Conservation (phyloP, 2,888 invertebrate species). For the Agapostemon virescens region DNA sequence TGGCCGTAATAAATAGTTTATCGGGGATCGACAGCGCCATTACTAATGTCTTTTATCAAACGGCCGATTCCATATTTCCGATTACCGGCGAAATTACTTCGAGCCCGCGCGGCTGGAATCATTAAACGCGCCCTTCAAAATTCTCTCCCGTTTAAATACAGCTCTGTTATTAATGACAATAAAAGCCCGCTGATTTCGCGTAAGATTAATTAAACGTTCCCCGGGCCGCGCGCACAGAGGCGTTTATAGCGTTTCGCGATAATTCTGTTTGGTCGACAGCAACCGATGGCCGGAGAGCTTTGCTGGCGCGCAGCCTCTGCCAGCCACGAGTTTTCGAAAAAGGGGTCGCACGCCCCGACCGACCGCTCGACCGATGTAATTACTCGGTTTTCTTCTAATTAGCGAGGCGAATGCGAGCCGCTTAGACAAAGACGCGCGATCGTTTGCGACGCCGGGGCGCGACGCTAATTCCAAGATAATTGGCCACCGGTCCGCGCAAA, state of each 20-base stretch:
- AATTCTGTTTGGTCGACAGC: conserved; percentile 26
- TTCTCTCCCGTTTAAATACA: conserved; percentile 38
- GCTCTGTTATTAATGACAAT: conserved; percentile 42
- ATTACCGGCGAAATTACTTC: conserved; percentile 42
- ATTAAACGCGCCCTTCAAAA: conserved; percentile 33
- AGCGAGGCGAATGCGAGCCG: conserved; percentile 47
- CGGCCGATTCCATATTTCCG: conserved; percentile 51
- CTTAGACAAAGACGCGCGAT: conserved; percentile 49
- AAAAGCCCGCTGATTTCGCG: conserved; percentile 48
- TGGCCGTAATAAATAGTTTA: conserved; percentile 54
- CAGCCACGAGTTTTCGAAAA: conserved; percentile 37
- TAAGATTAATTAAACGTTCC: conserved; percentile 51
- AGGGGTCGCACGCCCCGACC: conserved; percentile 13
- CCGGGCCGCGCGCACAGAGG: neutral
- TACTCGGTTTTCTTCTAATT: conserved; percentile 57
- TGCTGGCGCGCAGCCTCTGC: neutral
- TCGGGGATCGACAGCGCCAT: conserved; percentile 45
- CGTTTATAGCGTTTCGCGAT: conserved; percentile 37
- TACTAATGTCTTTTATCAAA: conserved; percentile 53
- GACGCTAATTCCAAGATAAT: conserved; percentile 72
- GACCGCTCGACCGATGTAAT: conserved; percentile 36
- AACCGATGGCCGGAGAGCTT: neutral
- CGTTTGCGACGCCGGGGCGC: conserved; percentile 47
- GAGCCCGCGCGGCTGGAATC: conserved; percentile 25
- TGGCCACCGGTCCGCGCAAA: conserved; percentile 67